Evolutionary conservation across 2,888 invertebrate genomes (phyloP).

Genomic region (Emmelina monodactyla): DNA sequence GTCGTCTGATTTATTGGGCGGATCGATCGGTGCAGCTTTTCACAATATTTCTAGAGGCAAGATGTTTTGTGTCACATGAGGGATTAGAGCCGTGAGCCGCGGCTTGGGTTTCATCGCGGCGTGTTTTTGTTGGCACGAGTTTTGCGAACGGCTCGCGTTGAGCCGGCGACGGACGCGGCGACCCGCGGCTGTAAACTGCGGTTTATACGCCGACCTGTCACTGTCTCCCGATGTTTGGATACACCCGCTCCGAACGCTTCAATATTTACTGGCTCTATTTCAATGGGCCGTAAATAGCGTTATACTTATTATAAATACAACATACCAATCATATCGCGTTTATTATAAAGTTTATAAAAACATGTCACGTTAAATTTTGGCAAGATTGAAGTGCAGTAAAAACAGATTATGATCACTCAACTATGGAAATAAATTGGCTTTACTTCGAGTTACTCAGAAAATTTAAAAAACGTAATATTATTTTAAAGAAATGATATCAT

Average conservation of each 20-base stretch:
- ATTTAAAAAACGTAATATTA: too few relatives aligned
- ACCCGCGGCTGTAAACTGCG: neutral
- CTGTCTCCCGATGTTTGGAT: slow-evolving; percentile 26
- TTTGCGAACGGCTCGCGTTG: slow-evolving; percentile 20
- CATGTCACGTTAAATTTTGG: too few relatives aligned
- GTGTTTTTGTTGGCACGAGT: slow-evolving; percentile 50
- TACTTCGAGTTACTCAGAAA: too few relatives aligned
- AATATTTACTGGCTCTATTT: slow-evolving; percentile 30
- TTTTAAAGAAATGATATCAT: too few relatives aligned
- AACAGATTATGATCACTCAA: too few relatives aligned
- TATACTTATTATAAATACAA: too few relatives aligned
- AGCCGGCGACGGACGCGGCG: slow-evolving; percentile 1
- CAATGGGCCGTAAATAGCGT: neutral
- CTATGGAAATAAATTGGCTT: too few relatives aligned
- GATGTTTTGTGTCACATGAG: slow-evolving; percentile 57
- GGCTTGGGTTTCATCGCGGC: slow-evolving; percentile 29
- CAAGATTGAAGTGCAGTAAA: too few relatives aligned
- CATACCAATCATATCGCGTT: too few relatives aligned
- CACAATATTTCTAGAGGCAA: slow-evolving; percentile 53
- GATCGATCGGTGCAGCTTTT: slow-evolving; percentile 36
- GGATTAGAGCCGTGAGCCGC: slow-evolving; percentile 39
- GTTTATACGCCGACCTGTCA: slow-evolving; percentile 8
- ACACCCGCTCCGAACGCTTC: slow-evolving; percentile 24
- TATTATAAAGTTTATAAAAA: too few relatives aligned
- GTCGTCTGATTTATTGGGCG: slow-evolving; percentile 38